Evolutionary conservation across 2,888 invertebrate species (phyloP), one percentile per base, ranked within the genome.

Genomic region (Drosophila pseudotakahashii): DNA sequence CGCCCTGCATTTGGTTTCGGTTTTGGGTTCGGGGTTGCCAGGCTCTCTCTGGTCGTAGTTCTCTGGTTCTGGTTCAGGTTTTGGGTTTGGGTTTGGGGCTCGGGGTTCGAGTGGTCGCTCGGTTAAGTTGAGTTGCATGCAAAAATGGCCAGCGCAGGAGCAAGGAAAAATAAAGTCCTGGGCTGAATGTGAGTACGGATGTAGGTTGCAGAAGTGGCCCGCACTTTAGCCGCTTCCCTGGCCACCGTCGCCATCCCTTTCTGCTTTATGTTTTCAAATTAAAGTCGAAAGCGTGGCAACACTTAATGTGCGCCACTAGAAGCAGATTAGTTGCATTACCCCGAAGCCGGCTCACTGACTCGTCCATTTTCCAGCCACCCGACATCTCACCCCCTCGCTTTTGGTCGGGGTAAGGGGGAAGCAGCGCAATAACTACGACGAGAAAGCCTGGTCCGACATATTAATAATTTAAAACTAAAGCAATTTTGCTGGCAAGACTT

Each of bases 271-370:
- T 82, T 82, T 82, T 82, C 81, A 82, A 82, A 82, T 82, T 82
- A 82, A 82, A 86, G 82, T 82, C 86, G 86, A 82, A 82, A 83
- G 82, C 82, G 86, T 83, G 86, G 86, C 86, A 86, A 86, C 86
- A 83, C 82, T 83, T 83, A 83, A 83, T 83, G 82, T 81, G 86
- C 82, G 82, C 82, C 86, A 79, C 82, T 83, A 86, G 86, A 83
- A 83, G 86, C 82, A 83, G 82, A 83, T 83, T 83, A 83, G 82
- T 79, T 83, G 86, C 81, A 86, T 81, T 83, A 83, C 71, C 61
- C 63, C 52, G 41, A 52, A 59, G 44, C 68, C 44, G 52, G 59
- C 67, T 66, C 57, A 52, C 63, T 52, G 52, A 30, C 64, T 66
- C 64, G 54, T 64, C 64, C 54, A 54, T 53, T 63, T 64, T 11